A percentile compares a stretch with the other conserved stretches of the same genome.
Evolutionary conservation across 2,888 invertebrate species (phyloP).

Genomic region (Notodonta ziczac): DNA sequence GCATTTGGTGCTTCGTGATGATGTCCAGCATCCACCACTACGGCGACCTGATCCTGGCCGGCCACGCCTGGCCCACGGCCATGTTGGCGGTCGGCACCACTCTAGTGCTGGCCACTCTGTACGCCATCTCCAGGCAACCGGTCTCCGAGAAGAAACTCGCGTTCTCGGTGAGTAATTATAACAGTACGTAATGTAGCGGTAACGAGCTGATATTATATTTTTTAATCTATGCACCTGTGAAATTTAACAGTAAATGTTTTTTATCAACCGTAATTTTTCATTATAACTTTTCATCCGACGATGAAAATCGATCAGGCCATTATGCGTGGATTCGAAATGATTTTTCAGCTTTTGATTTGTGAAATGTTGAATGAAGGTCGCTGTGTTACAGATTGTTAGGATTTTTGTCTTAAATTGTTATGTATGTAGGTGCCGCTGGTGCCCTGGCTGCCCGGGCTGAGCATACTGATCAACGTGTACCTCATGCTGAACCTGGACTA

Average conservation of each 20-base stretch:
- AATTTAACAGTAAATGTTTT: no score
- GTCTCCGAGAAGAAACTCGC: constrained; percentile 85
- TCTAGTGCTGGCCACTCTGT: constrained; percentile 74
- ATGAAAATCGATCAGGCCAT: no score
- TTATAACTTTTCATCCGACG: no score
- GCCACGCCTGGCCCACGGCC: constrained; percentile 47
- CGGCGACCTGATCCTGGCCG: constrained; percentile 56
- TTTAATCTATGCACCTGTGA: no score
- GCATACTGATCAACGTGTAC: constrained; percentile 93
- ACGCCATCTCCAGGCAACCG: constrained; percentile 85
- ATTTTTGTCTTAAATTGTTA: not conserved
- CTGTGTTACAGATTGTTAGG: no score
- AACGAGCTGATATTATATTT: no score
- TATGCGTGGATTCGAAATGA: no score
- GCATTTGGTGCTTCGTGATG: constrained; percentile 70
- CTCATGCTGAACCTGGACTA: constrained; percentile 89
- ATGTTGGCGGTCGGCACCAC: constrained; percentile 40
- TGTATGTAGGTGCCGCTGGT: constrained; percentile 90
- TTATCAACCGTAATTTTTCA: no score
- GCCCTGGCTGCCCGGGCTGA: constrained; percentile 92
- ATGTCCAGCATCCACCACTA: constrained; percentile 63
- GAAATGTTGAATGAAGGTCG: no score
- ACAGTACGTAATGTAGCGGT: no score
- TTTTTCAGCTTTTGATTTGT: no score
- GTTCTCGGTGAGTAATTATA: constrained; percentile 82